Evolutionary conservation across 1,140 invertebrate species (phyloP).

Genomic region (Heliconius nattereri): DNA sequence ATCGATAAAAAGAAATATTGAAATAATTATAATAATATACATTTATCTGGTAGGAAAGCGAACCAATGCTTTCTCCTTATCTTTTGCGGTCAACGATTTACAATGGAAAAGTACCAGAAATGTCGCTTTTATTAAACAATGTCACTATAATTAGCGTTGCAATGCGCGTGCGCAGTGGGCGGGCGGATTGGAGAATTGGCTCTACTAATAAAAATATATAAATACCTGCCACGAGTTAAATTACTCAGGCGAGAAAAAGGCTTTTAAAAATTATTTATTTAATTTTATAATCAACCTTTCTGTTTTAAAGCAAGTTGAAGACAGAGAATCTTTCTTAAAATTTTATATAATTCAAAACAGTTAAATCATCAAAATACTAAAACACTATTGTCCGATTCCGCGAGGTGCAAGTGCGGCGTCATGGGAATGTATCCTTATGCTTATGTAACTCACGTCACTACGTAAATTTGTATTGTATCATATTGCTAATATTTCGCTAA

Average conservation of each 20-base stretch:
- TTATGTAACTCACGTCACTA: too few relatives aligned
- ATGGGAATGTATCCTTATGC: too few relatives aligned
- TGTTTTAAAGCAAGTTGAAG: too few relatives aligned
- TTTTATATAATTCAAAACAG: too few relatives aligned
- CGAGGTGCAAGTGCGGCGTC: too few relatives aligned
- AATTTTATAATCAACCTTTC: too few relatives aligned
- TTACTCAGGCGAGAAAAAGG: too few relatives aligned
- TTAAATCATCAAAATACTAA: too few relatives aligned
- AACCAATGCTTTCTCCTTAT: slow-evolving; percentile 61
- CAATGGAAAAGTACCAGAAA: slow-evolving; percentile 65
- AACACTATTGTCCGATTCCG: too few relatives aligned
- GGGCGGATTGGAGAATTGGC: slow-evolving; percentile 61
- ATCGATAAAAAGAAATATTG: slow-evolving; percentile 6
- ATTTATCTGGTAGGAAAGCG: slow-evolving; percentile 29
- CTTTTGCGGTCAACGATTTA: slow-evolving; percentile 66
- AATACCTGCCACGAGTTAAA: slow-evolving; percentile 36
- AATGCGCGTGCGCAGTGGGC: slow-evolving; percentile 49
- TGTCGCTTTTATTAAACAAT: slow-evolving; percentile 63
- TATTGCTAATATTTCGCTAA: slow-evolving; percentile 12
- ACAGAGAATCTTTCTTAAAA: too few relatives aligned
- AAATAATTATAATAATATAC: slow-evolving; percentile 19
- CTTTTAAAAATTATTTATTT: too few relatives aligned
- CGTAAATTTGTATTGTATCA: slow-evolving; percentile 60
- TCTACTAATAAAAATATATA: slow-evolving; percentile 52
- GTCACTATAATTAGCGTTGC: slow-evolving; percentile 63